phyloP scores from a whole-genome alignment of 2,888 invertebrate genomes.

The Himalopsyche japonica region DNA sequence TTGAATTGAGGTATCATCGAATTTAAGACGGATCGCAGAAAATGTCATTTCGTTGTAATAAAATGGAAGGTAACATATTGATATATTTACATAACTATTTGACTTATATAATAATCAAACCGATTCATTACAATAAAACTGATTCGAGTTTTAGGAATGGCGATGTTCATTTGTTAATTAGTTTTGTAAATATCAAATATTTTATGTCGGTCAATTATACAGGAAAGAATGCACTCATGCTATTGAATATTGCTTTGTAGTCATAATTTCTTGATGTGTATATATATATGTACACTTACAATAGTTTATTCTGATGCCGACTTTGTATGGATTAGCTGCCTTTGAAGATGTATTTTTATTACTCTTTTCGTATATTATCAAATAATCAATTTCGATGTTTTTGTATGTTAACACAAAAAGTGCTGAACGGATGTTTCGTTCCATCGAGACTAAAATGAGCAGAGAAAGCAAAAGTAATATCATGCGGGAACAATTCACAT shows the following conservation, averaged over 20 bases:
- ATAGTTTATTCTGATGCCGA: not conserved
- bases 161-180: not conserved
- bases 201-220: not conserved
- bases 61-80: too few relatives aligned
- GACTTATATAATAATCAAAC: too few relatives aligned
- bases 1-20: not conserved
- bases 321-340: not conserved
- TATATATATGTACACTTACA: not conserved
- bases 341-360: not conserved
- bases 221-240: not conserved
- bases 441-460: not conserved
- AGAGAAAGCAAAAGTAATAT: not conserved
- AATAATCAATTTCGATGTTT: not conserved
- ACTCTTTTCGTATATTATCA: not conserved
- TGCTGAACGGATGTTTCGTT: not conserved
- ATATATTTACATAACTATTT: too few relatives aligned
- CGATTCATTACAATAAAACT: too few relatives aligned
- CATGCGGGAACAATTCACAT: slow-evolving; percentile 21
- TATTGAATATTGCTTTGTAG: not conserved
- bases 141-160: too few relatives aligned
- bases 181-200: not conserved
- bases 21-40: not conserved
- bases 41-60: too few relatives aligned
- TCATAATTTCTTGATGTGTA: not conserved
- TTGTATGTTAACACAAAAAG: not conserved